Evolutionary conservation across 2,113 vertebrate genomes (phyloP).

Genomic region (Rattus rattus): DNA sequence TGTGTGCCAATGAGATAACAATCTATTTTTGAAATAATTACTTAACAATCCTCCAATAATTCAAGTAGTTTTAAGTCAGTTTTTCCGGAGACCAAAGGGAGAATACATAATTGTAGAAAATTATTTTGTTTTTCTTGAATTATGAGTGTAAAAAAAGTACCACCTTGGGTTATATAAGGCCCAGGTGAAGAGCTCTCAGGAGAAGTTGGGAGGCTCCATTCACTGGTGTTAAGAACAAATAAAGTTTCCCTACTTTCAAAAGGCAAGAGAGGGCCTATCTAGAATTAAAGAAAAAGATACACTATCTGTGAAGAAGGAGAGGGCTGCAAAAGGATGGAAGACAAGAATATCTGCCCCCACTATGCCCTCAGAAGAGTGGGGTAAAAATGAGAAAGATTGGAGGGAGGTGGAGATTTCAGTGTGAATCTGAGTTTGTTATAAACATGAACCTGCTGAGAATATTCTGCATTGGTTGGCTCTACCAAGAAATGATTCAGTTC

Average conservation of each 20-base stretch:
- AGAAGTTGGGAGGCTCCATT: too few relatives aligned
- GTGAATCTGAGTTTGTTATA: constrained; percentile 59
- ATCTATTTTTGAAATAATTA: constrained; percentile 44
- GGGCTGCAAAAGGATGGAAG: too few relatives aligned
- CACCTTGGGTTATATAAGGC: not conserved
- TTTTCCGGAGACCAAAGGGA: constrained; percentile 45
- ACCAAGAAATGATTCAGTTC: constrained; percentile 64
- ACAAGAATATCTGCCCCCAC: not conserved
- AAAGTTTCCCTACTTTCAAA: not conserved
- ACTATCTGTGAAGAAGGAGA: not conserved
- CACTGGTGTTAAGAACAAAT: not conserved
- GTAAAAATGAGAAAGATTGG: not conserved
- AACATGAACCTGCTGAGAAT: constrained; percentile 48
- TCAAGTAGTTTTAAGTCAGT: constrained; percentile 49
- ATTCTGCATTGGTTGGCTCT: not conserved
- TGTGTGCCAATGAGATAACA: constrained; percentile 4
- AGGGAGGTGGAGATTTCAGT: not conserved
- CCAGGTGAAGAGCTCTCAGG: not conserved
- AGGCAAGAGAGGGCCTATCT: not conserved
- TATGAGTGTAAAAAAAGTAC: not conserved
- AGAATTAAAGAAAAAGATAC: not conserved
- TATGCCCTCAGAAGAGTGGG: not conserved
- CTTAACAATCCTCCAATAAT: not conserved
- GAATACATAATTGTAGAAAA: not conserved
- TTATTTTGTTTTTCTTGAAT: not conserved